Evolutionary conservation across 2,797 vertebrate genomes (phyloP), one percentile per base, ranked within the genome.

Genomic region (Pelochelys cantorii): DNA sequence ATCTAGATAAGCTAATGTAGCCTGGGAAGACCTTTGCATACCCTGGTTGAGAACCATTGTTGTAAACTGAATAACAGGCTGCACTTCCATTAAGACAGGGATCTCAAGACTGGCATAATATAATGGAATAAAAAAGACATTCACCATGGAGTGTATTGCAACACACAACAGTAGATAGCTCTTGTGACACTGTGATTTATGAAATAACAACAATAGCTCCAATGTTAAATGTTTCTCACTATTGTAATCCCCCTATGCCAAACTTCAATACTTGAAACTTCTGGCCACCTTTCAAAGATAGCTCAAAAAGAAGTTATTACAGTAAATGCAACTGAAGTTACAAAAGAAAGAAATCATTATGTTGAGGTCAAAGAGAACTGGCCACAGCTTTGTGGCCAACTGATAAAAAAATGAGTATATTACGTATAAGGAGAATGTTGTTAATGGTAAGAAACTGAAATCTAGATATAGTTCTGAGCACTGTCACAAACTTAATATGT

Each of bases 111-210:
- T 18, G 68, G 27, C 5, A 17, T 65, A 83, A 83, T 37, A 29
- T 57, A 1, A 9, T 68, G n/a, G 53, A 87, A 89, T 84, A 90
- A 60, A 86, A 89, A 88, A 89, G 85, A 22, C 56, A 34, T 79
- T 92, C 84, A 17, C 59, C 31, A 53, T 71, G 20, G 12, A 82
- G 29, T 31, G 18, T 22, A 56, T 25, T 74, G n/a, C 25, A 27
- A 23, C 3, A 18, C 56, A 65, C 11, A 84, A 83, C 7, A 79
- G 34, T 2, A 79, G 15, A 15, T 37, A 52, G 17, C 55, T 85
- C 37, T 88, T 83, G 75, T 52, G 13, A 71, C 18, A 71, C n/a
- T 71, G 17, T 68, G 65, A 34, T 48, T 48, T 77, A 77, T 48
- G 79, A 62, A 84, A 75, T 65, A 74, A 62, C 0, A 1, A 48